phyloP scores from a whole-genome alignment of 2,888 invertebrate genomes.

The Dioctria rufipes region DNA sequence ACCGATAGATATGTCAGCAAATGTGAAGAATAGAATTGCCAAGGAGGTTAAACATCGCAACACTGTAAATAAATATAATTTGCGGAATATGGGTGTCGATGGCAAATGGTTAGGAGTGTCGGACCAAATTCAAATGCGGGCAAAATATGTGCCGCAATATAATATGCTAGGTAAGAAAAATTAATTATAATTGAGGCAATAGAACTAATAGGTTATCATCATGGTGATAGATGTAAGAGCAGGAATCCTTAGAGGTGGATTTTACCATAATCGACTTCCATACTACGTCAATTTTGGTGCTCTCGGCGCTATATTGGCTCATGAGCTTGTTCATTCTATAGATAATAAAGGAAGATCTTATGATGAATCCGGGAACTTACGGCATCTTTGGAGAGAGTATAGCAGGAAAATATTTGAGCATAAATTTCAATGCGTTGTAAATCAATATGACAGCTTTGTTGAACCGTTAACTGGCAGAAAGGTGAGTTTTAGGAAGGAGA shows the following conservation, averaged over 20 bases:
- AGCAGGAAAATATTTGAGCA: constrained; percentile 1
- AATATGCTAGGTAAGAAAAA: constrained; percentile 27
- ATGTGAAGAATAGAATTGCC: constrained; percentile 28
- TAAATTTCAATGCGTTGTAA: constrained; percentile 20
- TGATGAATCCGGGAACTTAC: constrained; percentile 21
- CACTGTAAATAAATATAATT: constrained; percentile 28
- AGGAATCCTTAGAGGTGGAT: constrained; percentile 21
- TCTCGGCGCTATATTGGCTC: constrained; percentile 30
- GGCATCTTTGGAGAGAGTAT: not conserved
- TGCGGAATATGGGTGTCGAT: constrained; percentile 29
- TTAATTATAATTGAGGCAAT: too few relatives aligned
- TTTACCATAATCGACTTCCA: constrained; percentile 23
- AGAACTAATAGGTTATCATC: too few relatives aligned
- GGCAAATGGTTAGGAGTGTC: constrained; percentile 34
- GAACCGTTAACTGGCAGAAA: constrained; percentile 23
- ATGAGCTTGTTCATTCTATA: constrained; percentile 36
- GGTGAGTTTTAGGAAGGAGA: not conserved
- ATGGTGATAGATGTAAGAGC: constrained; percentile 19
- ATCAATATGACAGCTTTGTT: constrained; percentile 23
- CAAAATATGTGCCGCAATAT: constrained; percentile 23
- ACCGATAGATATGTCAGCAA: constrained; percentile 16
- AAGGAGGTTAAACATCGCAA: constrained; percentile 14
- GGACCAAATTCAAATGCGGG: constrained; percentile 29
- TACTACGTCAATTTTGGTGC: constrained; percentile 46
- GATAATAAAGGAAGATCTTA: constrained; percentile 29